Evolutionary conservation across 2,113 vertebrate genomes (phyloP).

Genomic region (Eulemur macaco): DNA sequence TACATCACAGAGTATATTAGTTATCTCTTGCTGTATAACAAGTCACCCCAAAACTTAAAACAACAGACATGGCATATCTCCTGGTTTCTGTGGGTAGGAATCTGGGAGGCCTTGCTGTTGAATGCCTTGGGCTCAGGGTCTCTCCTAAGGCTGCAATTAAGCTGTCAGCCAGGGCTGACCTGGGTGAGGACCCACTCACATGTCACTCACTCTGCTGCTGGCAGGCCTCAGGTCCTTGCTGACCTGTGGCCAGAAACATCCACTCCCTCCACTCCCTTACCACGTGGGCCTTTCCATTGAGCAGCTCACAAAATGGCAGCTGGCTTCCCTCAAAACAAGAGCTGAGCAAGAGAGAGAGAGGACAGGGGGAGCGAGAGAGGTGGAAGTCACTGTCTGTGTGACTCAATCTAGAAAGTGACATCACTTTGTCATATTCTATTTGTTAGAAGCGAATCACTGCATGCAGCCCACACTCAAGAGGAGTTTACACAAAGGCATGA

Average conservation of each 20-base stretch:
- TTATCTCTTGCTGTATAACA: neutral
- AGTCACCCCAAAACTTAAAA: neutral
- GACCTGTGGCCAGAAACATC: neutral
- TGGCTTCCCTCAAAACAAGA: neutral
- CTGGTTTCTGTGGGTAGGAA: neutral
- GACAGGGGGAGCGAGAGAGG: neutral
- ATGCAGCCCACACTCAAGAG: neutral
- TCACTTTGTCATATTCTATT: neutral
- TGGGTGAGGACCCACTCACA: neutral
- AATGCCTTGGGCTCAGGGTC: neutral
- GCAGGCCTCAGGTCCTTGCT: neutral
- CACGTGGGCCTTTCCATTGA: neutral
- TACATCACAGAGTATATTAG: neutral
- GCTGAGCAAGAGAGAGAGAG: neutral
- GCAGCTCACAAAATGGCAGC: neutral
- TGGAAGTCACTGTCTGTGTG: neutral
- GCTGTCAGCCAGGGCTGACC: neutral
- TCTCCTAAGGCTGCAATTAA: neutral
- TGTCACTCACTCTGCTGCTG: neutral
- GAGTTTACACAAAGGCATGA: neutral
- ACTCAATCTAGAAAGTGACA: neutral
- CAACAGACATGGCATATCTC: neutral
- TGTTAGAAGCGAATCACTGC: neutral
- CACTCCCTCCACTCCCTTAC: neutral
- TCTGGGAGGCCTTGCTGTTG: neutral